Evolutionary conservation across 2,113 vertebrate species (phyloP), one percentile per base, ranked within the genome.

Genomic region (Cyanoderma ruficeps): DNA sequence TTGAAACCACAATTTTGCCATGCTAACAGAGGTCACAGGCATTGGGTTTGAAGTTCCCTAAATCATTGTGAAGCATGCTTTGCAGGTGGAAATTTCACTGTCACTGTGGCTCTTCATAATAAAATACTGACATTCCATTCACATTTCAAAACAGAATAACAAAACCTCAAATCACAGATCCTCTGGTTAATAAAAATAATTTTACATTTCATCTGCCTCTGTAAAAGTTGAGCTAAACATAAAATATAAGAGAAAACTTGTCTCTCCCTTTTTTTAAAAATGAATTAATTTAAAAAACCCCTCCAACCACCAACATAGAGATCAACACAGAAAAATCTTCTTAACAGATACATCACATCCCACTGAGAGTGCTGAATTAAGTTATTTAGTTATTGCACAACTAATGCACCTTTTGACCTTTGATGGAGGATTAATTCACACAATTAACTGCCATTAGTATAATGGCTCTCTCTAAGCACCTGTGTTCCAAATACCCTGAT

Each of bases 361-460:
- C 39, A 87, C 39, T 9, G 37, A 22, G 60, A 60, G 15, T 7
- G 25, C 4, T 87, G 41, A 84, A 76, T 12, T 35, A 59, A 76
- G 16, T 19, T 60, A 68, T 70, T 87, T 33, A 50, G 24, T 39
- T 89, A 46, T 71, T 68, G 50, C 13, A 79, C 21, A 74, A 78
- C 18, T 76, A 75, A 57, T 25, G 47, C 17, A 86, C 55, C 46
- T 88, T 96, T 88, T 65, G 46, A 53, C 37, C 61, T 90, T 78
- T 82, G 39, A 18, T 41, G 31, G 47, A 53, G 50, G 49, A 94
- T 90, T 90, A 96, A 87, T 68, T 87, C 91, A n/a, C 33, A 83
- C 25, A 90, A 53, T 65, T 85, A 95, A 65, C 61, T 85, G 37
- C 60, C 76, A 57, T 50, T 92, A 75, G 30, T 63, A 69, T 68